Evolutionary conservation across 2,113 vertebrate genomes (phyloP), one percentile per base, ranked within the genome.

Genomic region (Puffinus mauretanicus): DNA sequence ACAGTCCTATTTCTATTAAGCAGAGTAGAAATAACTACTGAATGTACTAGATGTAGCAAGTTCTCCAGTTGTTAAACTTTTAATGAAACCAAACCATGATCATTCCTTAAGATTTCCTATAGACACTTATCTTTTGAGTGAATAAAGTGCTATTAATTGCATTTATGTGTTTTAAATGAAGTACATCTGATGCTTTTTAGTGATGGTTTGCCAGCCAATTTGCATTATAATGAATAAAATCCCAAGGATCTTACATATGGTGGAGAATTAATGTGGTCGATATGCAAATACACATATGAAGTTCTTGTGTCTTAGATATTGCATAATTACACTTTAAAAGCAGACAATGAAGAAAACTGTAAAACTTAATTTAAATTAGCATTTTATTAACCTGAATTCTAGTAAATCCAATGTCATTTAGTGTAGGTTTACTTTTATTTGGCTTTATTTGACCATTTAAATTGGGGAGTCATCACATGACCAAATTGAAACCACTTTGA

Each of bases 101-200:
- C 4, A 47, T 85, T 87, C n/a, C 52, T 57, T 90, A 91, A 94
- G 54, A 79, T 88, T 85, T 97, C 96, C 93, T 97, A 75, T 96
- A 95, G 93, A 97, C 94, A 96, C 94, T 98, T 98, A 98, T 95
- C 95, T 98, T 98, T 97, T 72, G 57, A 73, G 29, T 97, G 93
- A 98, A 98, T 95, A 95, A 98, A 97, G 96, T 96, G 83, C 95
- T 96, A 98, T 98, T 98, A 98, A 98, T 98, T 98, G 97, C 97
- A 98, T 98, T 98, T 98, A 98, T 98, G 96, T 97, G 91, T 94
- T 98, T 98, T 97, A 98, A 98, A 98, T 98, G 92, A 98, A 98
- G 97, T 97, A 98, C 95, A 95, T 97, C 93, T 94, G 97, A 98
- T 97, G 97, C 88, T 97, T 98, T 98, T 98, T 98, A 96, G 97